Evolutionary conservation across 2,113 vertebrate genomes (phyloP).

Genomic region (Irena cyanogastra): DNA sequence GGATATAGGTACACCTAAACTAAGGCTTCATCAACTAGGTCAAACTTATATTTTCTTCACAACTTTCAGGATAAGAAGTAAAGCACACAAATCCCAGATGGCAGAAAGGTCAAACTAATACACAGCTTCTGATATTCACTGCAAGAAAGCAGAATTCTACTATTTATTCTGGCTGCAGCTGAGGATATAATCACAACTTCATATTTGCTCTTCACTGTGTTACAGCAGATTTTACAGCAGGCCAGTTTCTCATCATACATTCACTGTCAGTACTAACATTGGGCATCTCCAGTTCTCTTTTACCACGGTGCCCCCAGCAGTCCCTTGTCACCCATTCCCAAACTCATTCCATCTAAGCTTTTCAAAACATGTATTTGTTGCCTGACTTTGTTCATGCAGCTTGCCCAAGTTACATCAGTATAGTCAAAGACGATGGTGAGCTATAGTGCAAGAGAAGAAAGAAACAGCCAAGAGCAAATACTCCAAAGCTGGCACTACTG

Average conservation of each 20-base stretch:
- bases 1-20: not conserved
- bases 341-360: not conserved
- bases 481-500: not conserved
- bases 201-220: not conserved
- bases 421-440: not conserved
- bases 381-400: not conserved
- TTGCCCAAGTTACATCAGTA: not conserved
- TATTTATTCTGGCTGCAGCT: not conserved
- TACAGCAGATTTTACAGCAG: not conserved
- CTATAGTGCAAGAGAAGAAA: not conserved
- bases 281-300: not conserved
- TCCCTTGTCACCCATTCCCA: fast-evolving
- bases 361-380: not conserved
- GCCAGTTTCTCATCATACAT: not conserved
- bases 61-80: not conserved
- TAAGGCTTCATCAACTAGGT: not conserved
- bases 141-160: not conserved
- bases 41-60: not conserved
- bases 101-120: not conserved
- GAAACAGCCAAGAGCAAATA: not conserved
- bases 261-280: not conserved
- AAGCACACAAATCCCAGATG: not conserved
- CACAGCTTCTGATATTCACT: not conserved
- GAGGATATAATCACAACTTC: not conserved
- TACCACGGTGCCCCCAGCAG: not conserved